Evolutionary conservation across 2,113 vertebrate genomes (phyloP).

Genomic region (Gopherus flavomarginatus): DNA sequence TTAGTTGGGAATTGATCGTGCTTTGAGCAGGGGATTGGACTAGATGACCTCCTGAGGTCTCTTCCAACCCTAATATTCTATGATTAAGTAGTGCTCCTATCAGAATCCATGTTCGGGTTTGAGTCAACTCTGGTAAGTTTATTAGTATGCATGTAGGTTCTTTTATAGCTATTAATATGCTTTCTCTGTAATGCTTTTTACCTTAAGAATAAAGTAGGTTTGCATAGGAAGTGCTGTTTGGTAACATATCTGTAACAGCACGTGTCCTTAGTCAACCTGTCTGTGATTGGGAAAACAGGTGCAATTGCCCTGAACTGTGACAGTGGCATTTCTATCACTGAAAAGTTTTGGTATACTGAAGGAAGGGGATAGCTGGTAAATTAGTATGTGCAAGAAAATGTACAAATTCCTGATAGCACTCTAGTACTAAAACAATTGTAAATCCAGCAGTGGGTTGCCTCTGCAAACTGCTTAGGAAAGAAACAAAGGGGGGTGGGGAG

Average conservation of each 20-base stretch:
- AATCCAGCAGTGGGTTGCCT: background rate
- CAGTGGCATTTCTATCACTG: background rate
- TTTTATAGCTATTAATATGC: background rate
- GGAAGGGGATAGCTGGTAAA: background rate
- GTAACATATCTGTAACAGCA: background rate
- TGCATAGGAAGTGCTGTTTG: background rate
- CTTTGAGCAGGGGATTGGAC: too few species aligned
- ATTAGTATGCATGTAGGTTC: background rate
- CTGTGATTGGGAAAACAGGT: background rate
- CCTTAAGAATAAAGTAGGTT: background rate
- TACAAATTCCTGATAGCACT: background rate
- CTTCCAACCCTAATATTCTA: too few species aligned
- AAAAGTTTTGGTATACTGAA: background rate
- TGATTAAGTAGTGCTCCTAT: too few species aligned
- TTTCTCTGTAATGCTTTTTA: background rate
- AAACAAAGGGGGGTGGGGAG: background rate
- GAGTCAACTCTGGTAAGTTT: background rate
- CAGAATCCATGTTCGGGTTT: background rate
- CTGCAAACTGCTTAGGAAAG: background rate
- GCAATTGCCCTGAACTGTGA: background rate
- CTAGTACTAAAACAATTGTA: background rate
- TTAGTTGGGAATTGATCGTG: too few species aligned
- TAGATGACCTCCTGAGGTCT: too few species aligned
- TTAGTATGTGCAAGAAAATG: fast-evolving
- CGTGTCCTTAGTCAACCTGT: background rate